Conservation (phyloP, 2,888 invertebrate species). For the Drosophila mimetica region DNA sequence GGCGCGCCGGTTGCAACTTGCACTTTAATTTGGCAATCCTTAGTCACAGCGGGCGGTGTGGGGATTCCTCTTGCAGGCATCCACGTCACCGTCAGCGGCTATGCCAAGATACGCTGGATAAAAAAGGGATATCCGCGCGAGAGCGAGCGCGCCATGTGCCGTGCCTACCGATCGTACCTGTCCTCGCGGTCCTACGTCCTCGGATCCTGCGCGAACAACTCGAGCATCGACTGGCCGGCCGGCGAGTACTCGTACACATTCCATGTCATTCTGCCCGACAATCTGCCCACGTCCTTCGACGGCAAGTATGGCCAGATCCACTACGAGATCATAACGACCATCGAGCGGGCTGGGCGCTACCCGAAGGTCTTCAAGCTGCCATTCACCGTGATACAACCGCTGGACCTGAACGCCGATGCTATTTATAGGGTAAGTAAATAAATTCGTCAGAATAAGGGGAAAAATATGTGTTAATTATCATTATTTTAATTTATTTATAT, state of each 20-base stretch:
- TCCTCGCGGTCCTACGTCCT: constrained; percentile 83
- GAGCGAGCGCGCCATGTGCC: constrained; percentile 83
- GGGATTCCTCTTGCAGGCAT: constrained; percentile 79
- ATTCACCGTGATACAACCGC: constrained; percentile 91
- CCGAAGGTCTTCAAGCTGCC: constrained; percentile 92
- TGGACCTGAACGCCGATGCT: constrained; percentile 91
- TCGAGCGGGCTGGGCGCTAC: constrained; percentile 94
- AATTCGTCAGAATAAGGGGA: no score
- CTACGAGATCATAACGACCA: constrained; percentile 91
- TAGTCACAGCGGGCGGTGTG: constrained; percentile 3
- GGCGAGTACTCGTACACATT: constrained; percentile 92
- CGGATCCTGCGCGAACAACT: constrained; percentile 85
- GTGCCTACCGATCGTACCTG: constrained; percentile 84
- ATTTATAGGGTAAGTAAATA: constrained; percentile 87
- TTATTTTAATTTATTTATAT: no score
- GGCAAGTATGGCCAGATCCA: constrained; percentile 90
- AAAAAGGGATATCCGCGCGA: constrained; percentile 84
- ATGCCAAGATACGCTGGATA: constrained; percentile 84
- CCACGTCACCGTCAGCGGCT: constrained; percentile 84
- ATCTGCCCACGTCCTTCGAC: constrained; percentile 92
- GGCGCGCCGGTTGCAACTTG: no score
- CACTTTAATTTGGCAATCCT: background rate
- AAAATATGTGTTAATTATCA: no score
- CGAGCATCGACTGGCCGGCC: constrained; percentile 87
- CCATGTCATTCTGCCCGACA: constrained; percentile 86